Base-by-base conservation (phyloP, 2,888 invertebrate species). In the Noctua comes region DNA sequence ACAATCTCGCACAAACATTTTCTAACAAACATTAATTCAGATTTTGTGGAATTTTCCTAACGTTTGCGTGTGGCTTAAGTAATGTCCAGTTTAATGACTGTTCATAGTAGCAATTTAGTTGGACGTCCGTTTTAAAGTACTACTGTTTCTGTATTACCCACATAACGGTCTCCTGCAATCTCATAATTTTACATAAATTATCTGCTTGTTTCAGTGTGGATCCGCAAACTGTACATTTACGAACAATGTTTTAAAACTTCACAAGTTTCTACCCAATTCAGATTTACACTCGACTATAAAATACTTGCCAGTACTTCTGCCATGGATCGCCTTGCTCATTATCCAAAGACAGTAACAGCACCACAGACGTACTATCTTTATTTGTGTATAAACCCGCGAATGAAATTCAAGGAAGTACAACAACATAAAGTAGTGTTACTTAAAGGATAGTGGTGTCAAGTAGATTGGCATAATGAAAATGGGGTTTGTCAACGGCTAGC, bases 1-100 rank as follows among this genome's bases (percentile, higher is more conserved):
- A n/a, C 65, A 70, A 59, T 31, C 18, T 46, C 36, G n/a, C 64
- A 46, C 57, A 21, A 5, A 40, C 18, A 65, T 74, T 72, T 64
- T 40, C 31, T 46, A 36, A 62, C 59, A 71, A 78, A 59, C 54
- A 78, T 54, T 21, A 40, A 65, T 54, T 74, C 13, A 7, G 40
- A 65, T 59, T 86, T 73, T 54, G 36, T 31, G 46, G 31, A 73
- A 77, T 36, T 74, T 57, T 16, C n/a, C 43, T 59, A 36, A 16
- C 18, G 70, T n/a, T 43, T 54, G 48, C 46, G 40, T n/a, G 40
- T 57, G 40, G 65, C n/a, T 74, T 46, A 40, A 73, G 68, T 66
- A 66, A 83, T 77, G 83, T 54, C 40, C 36, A 51, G 66, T 36
- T 59, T 62, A 84, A 83, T 83, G 8, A 72, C 64, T 68, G 68